Evolutionary conservation across 2,797 vertebrate species (phyloP), one percentile per base, ranked within the genome.

Genomic region (Siniperca scherzeri): DNA sequence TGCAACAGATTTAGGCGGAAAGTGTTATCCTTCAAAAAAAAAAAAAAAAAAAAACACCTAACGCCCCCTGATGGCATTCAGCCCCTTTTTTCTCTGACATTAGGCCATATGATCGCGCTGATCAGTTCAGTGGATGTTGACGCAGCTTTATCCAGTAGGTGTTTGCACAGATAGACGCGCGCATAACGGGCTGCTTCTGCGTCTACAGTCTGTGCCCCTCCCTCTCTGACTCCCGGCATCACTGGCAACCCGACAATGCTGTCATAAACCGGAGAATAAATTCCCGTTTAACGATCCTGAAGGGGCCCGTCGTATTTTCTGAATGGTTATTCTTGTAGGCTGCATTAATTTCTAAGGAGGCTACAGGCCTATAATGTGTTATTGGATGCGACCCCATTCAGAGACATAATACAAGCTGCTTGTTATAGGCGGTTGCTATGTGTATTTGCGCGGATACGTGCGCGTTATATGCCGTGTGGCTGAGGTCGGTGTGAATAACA

Each of bases 221-320:
- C 78, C 87, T 79, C 73, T 19, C 86, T 33, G 50, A 48, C 86
- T 88, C 80, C 57, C 50, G 27, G 87, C 91, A 81, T 88, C 91
- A 53, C 84, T 6, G 73, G 61, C 85, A 77, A 81, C 79, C 68
- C 70, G 68, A 59, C 59, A 78, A 77, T 55, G 81, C 91, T 83
- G 83, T 74, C 87, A 79, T 68, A 89, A 86, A 83, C 48, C 77
- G 55, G 76, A 78, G 53, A 81, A 84, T 71, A 76, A 64, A 86
- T 69, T 38, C 55, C 42, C 27, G 16, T 80, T 84, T 78, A 74
- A 82, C 82, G 65, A 83, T 57, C 70, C 46, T 33, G 74, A 77
- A 50, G 25, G 52, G 40, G 53, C 50, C n/a, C 36, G 80, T 64
- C 42, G 67, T 70, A 7, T 70, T 74, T 59, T 77, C 70, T 78